Percentiles rank a stretch among this genome's conserved stretches.
Conservation (phyloP, 2,888 invertebrate genomes). For the Pecten maximus region DNA sequence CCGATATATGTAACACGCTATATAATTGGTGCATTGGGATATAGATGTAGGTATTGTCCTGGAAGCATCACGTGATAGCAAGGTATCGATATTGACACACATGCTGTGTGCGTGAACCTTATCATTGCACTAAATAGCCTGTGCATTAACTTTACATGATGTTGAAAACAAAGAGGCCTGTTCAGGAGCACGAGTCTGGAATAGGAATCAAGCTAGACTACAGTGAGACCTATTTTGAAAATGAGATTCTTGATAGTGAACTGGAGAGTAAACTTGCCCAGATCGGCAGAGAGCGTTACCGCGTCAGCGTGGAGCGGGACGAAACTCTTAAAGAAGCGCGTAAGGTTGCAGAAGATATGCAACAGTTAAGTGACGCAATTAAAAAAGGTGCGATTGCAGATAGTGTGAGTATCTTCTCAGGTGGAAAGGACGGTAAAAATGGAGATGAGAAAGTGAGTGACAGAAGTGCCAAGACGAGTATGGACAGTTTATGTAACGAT, state of each 20-base stretch:
- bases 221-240: constrained; percentile 62
- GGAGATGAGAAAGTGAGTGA: neutral
- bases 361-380: constrained; percentile 60
- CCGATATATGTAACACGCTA: neutral
- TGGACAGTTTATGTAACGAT: neutral
- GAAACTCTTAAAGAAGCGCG: constrained; percentile 57
- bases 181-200: constrained; percentile 33
- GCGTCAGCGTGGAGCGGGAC: constrained; percentile 57
- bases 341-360: constrained; percentile 59
- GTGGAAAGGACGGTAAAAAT: neutral
- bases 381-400: constrained; percentile 46
- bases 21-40: neutral
- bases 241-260: constrained; percentile 56
- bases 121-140: neutral
- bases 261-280: constrained; percentile 55
- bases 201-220: constrained; percentile 54
- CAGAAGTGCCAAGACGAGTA: neutral
- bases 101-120: neutral
- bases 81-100: neutral
- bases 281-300: constrained; percentile 55
- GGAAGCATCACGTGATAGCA: neutral
- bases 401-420: neutral
- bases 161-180: neutral
- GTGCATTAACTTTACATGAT: neutral
- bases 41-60: neutral